These are phyloP conservation scores for Leptopterna dolabrata DNA, from an alignment of 2,888 invertebrate species.

Conservation along the genomic window DNA sequence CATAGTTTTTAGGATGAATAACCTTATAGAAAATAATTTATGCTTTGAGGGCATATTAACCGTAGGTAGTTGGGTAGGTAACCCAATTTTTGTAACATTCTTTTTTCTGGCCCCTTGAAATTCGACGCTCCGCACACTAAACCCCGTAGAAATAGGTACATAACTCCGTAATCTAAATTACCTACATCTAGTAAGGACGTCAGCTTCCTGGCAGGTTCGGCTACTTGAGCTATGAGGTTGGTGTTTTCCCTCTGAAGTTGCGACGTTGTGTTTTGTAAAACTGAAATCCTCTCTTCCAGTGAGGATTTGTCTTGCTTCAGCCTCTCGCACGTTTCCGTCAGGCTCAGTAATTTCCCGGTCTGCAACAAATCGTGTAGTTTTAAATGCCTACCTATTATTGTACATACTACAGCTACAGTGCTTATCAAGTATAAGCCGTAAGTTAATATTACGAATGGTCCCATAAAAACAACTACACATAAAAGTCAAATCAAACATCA, in stretches of 20 bases:
- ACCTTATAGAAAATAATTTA: too few relatives aligned
- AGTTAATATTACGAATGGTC: too few relatives aligned
- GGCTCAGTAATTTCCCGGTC: slow-evolving; percentile 50
- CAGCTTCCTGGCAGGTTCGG: slow-evolving; percentile 55
- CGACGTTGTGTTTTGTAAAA: slow-evolving; percentile 28
- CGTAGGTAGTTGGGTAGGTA: too few relatives aligned
- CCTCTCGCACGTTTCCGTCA: slow-evolving; percentile 56
- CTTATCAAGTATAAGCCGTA: too few relatives aligned
- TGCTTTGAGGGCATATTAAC: too few relatives aligned
- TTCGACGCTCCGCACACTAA: not conserved
- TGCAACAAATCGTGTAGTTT: slow-evolving; percentile 22
- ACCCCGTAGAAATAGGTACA: not conserved
- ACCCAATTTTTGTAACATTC: too few relatives aligned
- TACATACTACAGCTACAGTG: too few relatives aligned
- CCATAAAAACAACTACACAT: too few relatives aligned
- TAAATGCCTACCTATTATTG: too few relatives aligned
- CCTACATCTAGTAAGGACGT: slow-evolving; percentile 55
- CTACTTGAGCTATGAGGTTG: slow-evolving; percentile 53
- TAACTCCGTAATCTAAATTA: not conserved
- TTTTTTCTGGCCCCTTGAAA: too few relatives aligned
- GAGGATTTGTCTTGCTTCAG: slow-evolving; percentile 53
- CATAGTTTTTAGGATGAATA: too few relatives aligned
- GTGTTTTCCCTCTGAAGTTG: slow-evolving; percentile 57
- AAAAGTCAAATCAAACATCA: slow-evolving; percentile 9
- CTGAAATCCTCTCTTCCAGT: slow-evolving; percentile 53